phyloP scores from a whole-genome alignment of 2,888 invertebrate species.

The Julus scanicus region DNA sequence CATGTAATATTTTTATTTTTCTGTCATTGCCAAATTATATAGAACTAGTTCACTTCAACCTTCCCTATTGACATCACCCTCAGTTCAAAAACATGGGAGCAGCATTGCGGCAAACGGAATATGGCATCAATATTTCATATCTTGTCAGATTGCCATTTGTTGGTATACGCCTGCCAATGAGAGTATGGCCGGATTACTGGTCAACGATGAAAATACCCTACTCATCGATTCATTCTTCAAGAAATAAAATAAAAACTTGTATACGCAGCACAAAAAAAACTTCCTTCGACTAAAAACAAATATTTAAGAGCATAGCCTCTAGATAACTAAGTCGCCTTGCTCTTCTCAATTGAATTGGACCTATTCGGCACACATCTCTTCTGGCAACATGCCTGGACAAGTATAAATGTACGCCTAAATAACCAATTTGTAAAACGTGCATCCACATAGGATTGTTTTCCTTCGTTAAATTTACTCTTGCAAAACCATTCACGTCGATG shows the following conservation, averaged over 20 bases:
- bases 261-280: conserved; percentile 29
- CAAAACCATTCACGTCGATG: conserved; percentile 30
- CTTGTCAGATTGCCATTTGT: conserved; percentile 37
- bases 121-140: conserved; percentile 40
- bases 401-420: conserved; percentile 42
- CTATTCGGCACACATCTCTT: conserved; percentile 2
- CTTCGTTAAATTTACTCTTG: conserved; percentile 24
- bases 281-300: conserved; percentile 16
- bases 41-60: conserved; percentile 12
- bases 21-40: conserved; percentile 8
- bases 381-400: conserved; percentile 36
- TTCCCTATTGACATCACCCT: not conserved
- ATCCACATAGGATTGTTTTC: conserved; percentile 43
- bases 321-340: not conserved
- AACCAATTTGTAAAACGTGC: conserved; percentile 45
- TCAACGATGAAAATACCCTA: not conserved
- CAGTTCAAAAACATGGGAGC: conserved; percentile 5
- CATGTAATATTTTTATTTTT: not conserved
- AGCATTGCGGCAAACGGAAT: not conserved
- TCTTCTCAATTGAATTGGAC: conserved; percentile 28
- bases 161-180: conserved; percentile 18
- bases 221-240: conserved; percentile 15
- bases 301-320: conserved; percentile 28
- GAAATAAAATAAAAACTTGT: conserved; percentile 2
- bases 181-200: not conserved